phyloP scores from a whole-genome alignment of 1,140 invertebrate genomes.

The Cotesia glomerata region DNA sequence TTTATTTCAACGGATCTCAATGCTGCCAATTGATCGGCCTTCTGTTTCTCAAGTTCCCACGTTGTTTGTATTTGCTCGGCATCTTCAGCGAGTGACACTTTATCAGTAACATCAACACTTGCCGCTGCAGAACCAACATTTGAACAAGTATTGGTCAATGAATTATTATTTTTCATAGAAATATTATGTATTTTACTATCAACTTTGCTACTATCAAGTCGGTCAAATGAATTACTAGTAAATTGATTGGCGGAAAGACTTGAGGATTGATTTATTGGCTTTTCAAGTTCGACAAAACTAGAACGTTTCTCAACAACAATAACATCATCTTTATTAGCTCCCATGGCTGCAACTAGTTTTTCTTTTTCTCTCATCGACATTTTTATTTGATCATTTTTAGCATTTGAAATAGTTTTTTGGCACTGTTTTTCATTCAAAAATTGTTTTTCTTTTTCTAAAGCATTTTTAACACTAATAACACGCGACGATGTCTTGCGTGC shows the following conservation, averaged over 20 bases:
- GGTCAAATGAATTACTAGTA: slow-evolving; percentile 18
- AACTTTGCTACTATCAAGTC: neutral
- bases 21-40: slow-evolving; percentile 54
- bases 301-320: slow-evolving; percentile 46
- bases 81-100: slow-evolving; percentile 22
- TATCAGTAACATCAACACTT: slow-evolving; percentile 20
- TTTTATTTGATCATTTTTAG: slow-evolving; percentile 53
- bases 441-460: slow-evolving; percentile 40
- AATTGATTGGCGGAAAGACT: neutral
- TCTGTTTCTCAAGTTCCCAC: slow-evolving; percentile 58
- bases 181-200: neutral
- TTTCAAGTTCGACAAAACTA: slow-evolving; percentile 45
- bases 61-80: slow-evolving; percentile 51
- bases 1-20: slow-evolving; percentile 44
- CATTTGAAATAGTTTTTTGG: slow-evolving; percentile 51
- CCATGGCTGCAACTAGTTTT: slow-evolving; percentile 47
- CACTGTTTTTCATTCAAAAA: slow-evolving; percentile 38
- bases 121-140: slow-evolving; percentile 5
- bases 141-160: neutral
- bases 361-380: slow-evolving; percentile 50
- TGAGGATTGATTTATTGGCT: slow-evolving; percentile 18
- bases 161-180: slow-evolving; percentile 7
- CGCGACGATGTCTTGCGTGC: slow-evolving; percentile 24
- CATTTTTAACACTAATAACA: slow-evolving; percentile 28
- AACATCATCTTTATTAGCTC: slow-evolving; percentile 33